Percentiles rank a stretch among this genome's conserved stretches.
These are phyloP conservation scores for Dromiciops gliroides DNA, from an alignment of 2,113 vertebrate species.

Conservation along the genomic window DNA sequence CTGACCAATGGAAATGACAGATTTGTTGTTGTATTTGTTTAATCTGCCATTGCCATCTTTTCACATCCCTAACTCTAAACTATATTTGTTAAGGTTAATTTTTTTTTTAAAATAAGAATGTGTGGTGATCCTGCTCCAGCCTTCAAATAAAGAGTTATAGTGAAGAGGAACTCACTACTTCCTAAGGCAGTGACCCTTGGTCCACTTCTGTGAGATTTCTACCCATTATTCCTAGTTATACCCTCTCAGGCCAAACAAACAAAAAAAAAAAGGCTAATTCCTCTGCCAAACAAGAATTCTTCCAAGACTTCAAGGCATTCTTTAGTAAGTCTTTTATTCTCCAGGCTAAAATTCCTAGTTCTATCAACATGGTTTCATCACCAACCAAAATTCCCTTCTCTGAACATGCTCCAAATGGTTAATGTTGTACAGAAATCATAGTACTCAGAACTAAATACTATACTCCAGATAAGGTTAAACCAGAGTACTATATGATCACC, in stretches of 20 bases:
- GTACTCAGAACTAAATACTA: background rate
- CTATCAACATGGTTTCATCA: background rate
- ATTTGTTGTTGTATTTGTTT: background rate
- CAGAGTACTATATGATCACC: background rate
- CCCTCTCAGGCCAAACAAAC: too few species aligned
- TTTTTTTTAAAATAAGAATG: slow-evolving; percentile 10
- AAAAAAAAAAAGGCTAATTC: too few species aligned
- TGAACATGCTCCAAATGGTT: background rate
- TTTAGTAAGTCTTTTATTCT: background rate
- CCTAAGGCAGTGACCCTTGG: too few species aligned
- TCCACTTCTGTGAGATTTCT: too few species aligned
- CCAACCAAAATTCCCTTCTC: background rate
- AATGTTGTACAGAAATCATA: background rate
- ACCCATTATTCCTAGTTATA: too few species aligned
- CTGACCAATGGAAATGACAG: background rate
- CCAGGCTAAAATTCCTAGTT: background rate
- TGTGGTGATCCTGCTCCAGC: background rate
- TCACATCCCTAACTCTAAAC: background rate
- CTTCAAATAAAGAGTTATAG: too few species aligned
- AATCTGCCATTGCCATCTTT: background rate
- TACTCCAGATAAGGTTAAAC: background rate
- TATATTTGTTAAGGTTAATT: background rate
- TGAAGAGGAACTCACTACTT: too few species aligned
- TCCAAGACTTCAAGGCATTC: background rate
- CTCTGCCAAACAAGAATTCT: background rate